Conservation (phyloP, 2,797 vertebrate species). For the Discoglossus pictus region DNA sequence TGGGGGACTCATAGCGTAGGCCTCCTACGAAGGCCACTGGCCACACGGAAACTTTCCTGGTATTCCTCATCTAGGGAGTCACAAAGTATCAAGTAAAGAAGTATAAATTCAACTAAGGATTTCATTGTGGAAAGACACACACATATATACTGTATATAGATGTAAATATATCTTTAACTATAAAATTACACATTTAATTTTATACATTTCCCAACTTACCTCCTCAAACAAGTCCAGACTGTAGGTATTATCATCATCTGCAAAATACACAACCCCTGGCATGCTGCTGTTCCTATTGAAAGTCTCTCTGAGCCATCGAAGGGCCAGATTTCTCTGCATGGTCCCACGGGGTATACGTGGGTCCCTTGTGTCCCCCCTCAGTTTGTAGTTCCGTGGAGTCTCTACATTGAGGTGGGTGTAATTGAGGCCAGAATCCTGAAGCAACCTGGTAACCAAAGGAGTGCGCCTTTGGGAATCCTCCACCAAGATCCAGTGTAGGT, state of each 20-base stretch:
- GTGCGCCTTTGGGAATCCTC: conserved; percentile 91
- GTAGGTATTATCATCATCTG: conserved; percentile 95
- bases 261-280: conserved; percentile 91
- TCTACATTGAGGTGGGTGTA: conserved; percentile 98
- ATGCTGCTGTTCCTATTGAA: conserved; percentile 89
- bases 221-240: conserved; percentile 97
- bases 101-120: too few species aligned
- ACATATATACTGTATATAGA: too few species aligned
- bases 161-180: too few species aligned
- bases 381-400: conserved; percentile 94
- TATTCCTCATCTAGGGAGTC: conserved; percentile 86
- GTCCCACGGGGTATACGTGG: conserved; percentile 93
- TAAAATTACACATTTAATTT: too few species aligned
- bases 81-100: neutral
- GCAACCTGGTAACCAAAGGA: conserved; percentile 83
- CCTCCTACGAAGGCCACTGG: conserved; percentile 95
- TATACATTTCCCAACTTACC: conserved; percentile 69
- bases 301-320: conserved; percentile 93
- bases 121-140: too few species aligned
- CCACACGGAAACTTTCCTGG: conserved; percentile 95
- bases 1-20: conserved; percentile 91
- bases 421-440: conserved; percentile 91
- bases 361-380: conserved; percentile 88
- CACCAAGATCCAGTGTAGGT: conserved; percentile 97
- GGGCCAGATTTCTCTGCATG: conserved; percentile 95